Percentiles rank a stretch among this genome's conserved stretches.
Conservation (phyloP, 2,797 vertebrate genomes). For the Thalassophryne amazonica region DNA sequence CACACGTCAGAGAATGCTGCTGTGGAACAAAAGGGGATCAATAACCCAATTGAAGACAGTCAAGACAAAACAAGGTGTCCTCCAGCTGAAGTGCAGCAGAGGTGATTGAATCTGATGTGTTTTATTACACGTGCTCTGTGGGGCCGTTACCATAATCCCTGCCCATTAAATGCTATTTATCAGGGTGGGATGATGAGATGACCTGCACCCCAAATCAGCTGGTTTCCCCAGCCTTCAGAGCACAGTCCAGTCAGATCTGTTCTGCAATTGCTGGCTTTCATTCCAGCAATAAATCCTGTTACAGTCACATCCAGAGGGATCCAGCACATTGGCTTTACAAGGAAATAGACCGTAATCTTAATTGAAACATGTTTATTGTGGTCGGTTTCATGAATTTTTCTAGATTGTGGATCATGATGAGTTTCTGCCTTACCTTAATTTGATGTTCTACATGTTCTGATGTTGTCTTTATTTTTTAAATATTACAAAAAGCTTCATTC, state of each 20-base stretch:
- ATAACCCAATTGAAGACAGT: slow-evolving; percentile 37
- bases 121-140: slow-evolving; percentile 41
- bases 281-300: not conserved
- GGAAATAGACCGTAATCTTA: too few species aligned
- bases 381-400: too few species aligned
- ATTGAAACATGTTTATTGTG: too few species aligned
- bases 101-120: slow-evolving; percentile 53
- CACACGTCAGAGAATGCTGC: slow-evolving; percentile 21
- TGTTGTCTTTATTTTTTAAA: too few species aligned
- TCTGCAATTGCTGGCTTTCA: not conserved
- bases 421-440: too few species aligned
- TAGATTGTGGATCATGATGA: too few species aligned
- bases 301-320: too few species aligned
- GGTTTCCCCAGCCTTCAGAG: not conserved
- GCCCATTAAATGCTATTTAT: slow-evolving; percentile 35
- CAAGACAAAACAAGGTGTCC: slow-evolving; percentile 41
- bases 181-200: slow-evolving; percentile 1
- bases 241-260: not conserved
- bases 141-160: slow-evolving; percentile 15
- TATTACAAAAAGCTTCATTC: too few species aligned
- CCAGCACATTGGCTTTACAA: too few species aligned
- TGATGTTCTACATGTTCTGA: too few species aligned
- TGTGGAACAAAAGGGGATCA: slow-evolving; percentile 16
- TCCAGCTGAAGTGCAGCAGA: slow-evolving; percentile 15
- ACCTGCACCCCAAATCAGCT: slow-evolving; percentile 2